Percentiles rank a stretch among this genome's conserved stretches.
phyloP scores from a whole-genome alignment of 1,140 invertebrate genomes.

The Triops cancriformis region DNA sequence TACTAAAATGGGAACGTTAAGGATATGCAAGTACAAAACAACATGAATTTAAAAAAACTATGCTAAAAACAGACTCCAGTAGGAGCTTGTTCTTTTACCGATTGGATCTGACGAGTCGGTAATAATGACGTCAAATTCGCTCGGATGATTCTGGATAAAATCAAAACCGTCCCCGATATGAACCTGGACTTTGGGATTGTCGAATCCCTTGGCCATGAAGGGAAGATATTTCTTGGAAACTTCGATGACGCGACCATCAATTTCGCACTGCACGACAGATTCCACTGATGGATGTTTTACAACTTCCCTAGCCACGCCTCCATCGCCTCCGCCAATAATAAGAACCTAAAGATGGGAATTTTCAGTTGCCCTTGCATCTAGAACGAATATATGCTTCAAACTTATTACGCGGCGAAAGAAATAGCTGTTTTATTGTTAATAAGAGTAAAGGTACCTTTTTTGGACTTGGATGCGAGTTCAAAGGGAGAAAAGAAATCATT shows the following conservation, averaged over 20 bases:
- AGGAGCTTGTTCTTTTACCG: conserved; percentile 51
- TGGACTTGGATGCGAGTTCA: conserved; percentile 84
- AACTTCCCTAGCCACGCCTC: conserved; percentile 89
- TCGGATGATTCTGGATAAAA: conserved; percentile 76
- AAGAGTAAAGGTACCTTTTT: conserved; percentile 57
- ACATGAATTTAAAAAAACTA: no score
- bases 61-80: no score
- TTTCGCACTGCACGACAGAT: conserved; percentile 85
- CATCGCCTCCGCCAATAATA: conserved; percentile 96
- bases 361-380: no score
- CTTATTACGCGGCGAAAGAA: no score
- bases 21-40: no score
- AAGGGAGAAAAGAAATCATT: conserved; percentile 91
- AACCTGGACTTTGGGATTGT: conserved; percentile 70
- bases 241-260: conserved; percentile 85
- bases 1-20: no score
- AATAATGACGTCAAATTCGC: conserved; percentile 93
- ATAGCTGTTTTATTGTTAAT: background rate
- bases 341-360: conserved; percentile 65
- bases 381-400: no score
- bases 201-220: conserved; percentile 77
- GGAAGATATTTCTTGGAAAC: conserved; percentile 84
- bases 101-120: conserved; percentile 96
- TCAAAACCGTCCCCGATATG: conserved; percentile 90
- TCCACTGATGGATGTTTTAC: conserved; percentile 85